A percentile compares a stretch with the other conserved stretches of the same genome.
These are phyloP conservation scores for Augochlorella aurata DNA, from an alignment of 2,888 invertebrate genomes.

Conservation along the genomic window DNA sequence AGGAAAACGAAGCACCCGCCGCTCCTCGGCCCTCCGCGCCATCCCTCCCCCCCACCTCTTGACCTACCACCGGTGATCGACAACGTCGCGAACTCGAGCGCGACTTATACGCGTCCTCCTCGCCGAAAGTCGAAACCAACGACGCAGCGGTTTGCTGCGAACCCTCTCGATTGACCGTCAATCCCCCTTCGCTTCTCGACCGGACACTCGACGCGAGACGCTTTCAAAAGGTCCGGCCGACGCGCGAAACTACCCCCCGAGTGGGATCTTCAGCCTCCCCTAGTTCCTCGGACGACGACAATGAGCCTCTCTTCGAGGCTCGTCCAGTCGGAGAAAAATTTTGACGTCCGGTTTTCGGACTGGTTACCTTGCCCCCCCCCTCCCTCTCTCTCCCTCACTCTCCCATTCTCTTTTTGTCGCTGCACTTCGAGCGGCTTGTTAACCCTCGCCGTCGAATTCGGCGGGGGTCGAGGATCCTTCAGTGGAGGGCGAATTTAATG, in stretches of 20 bases:
- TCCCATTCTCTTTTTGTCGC: too few species aligned
- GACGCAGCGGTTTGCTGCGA: neutral
- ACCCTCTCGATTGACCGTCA: neutral
- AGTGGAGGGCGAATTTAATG: too few species aligned
- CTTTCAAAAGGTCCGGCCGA: neutral
- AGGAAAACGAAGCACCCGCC: constrained; percentile 16
- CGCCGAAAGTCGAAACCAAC: constrained; percentile 20
- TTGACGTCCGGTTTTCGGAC: neutral
- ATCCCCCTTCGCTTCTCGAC: neutral
- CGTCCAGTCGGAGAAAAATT: neutral
- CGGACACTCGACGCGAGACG: neutral
- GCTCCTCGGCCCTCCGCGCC: neutral
- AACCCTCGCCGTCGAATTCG: too few species aligned
- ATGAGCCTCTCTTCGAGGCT: neutral
- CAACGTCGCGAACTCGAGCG: constrained; percentile 29
- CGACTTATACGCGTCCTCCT: constrained; percentile 20
- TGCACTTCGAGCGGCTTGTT: too few species aligned
- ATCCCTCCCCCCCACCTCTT: neutral
- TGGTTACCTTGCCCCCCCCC: neutral
- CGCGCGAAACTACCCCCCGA: neutral
- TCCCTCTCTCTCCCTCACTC: too few species aligned
- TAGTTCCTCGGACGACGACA: neutral
- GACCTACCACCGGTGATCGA: neutral
- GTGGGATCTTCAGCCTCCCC: constrained; percentile 1
- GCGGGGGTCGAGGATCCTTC: too few species aligned